Evolutionary conservation across 1,140 invertebrate genomes (phyloP).

Genomic region (Papilio helenus): DNA sequence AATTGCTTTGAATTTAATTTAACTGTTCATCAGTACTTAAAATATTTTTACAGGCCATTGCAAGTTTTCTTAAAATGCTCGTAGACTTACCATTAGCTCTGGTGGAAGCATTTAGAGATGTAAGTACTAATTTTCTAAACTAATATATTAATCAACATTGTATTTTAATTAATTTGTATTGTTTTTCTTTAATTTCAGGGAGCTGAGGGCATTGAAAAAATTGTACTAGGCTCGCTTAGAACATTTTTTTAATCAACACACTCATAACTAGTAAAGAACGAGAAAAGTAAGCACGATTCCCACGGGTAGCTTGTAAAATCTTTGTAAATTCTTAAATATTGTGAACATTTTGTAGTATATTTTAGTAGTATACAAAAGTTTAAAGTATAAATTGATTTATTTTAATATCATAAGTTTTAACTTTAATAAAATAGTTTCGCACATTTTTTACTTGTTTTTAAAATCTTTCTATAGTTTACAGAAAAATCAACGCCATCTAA

Average conservation of each 20-base stretch:
- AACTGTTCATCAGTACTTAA: too few relatives aligned
- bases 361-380: too few relatives aligned
- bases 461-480: too few relatives aligned
- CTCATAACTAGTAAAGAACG: background rate
- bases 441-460: background rate
- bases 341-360: too few relatives aligned
- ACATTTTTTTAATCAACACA: conserved; percentile 51
- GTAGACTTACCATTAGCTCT: conserved; percentile 67
- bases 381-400: too few relatives aligned
- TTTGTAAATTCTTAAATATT: background rate
- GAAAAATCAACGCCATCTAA: background rate
- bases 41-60: conserved; percentile 56
- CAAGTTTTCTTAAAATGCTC: conserved; percentile 65
- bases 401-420: too few relatives aligned
- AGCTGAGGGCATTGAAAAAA: conserved; percentile 62
- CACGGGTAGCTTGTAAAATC: background rate
- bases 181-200: conserved; percentile 54
- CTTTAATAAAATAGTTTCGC: background rate
- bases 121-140: conserved; percentile 47
- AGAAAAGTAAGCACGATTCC: background rate
- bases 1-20: too few relatives aligned
- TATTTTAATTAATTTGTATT: conserved; percentile 20
- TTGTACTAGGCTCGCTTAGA: conserved; percentile 58
- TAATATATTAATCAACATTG: background rate
- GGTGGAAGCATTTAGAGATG: conserved; percentile 71